Conservation (phyloP, 2,888 invertebrate genomes). For the Leuctra nigra region DNA sequence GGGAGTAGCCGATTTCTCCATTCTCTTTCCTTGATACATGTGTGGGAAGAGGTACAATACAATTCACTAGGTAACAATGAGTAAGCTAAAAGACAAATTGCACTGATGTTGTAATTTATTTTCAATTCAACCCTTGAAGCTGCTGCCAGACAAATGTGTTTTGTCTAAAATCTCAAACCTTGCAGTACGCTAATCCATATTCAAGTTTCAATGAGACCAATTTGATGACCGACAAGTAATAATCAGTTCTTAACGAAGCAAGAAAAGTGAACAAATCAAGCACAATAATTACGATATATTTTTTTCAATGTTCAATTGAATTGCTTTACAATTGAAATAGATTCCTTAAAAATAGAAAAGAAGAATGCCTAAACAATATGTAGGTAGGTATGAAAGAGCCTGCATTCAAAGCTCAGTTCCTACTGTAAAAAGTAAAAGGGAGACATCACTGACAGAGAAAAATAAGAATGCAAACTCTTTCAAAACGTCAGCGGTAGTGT, state of each 20-base stretch:
- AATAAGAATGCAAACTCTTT: conserved; percentile 3
- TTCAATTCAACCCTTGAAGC: not conserved
- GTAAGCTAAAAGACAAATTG: not conserved
- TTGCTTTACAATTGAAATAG: not conserved
- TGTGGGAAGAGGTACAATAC: too few species aligned
- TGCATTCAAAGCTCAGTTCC: not conserved
- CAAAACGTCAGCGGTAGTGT: not conserved
- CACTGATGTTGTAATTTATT: conserved; percentile 10
- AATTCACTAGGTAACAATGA: too few species aligned
- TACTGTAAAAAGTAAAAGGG: not conserved
- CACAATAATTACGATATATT: conserved; percentile 6
- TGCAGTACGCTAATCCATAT: not conserved
- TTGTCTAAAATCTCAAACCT: not conserved
- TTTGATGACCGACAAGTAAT: not conserved
- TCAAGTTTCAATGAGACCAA: conserved; percentile 5
- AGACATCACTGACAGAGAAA: not conserved
- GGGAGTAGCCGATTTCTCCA: too few species aligned
- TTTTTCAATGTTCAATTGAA: not conserved
- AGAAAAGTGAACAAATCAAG: conserved; percentile 7
- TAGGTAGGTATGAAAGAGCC: not conserved
- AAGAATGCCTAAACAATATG: not conserved
- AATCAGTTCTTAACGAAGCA: not conserved
- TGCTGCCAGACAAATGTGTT: not conserved
- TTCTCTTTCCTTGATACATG: too few species aligned
- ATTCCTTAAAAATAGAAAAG: not conserved